phyloP scores from a whole-genome alignment of 2,888 invertebrate genomes.

The Mamestra brassicae region DNA sequence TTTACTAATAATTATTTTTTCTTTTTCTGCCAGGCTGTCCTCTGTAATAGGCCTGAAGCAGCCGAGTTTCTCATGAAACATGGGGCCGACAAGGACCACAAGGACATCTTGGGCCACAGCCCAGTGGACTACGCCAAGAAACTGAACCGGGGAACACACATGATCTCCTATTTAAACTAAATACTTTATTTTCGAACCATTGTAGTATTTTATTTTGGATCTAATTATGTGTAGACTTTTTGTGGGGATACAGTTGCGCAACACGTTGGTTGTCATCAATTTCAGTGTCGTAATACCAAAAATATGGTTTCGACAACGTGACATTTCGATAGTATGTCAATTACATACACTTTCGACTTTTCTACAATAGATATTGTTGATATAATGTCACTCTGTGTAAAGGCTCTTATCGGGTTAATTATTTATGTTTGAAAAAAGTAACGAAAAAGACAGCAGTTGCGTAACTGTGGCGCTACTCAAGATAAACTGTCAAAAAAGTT shows the following conservation, averaged over 20 bases:
- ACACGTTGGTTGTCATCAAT: neutral
- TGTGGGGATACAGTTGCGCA: conserved; percentile 24
- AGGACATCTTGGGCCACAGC: conserved; percentile 90
- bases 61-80: conserved; percentile 89
- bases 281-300: neutral
- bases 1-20: no score
- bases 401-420: neutral
- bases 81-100: conserved; percentile 78
- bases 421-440: neutral
- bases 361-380: no score
- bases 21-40: conserved; percentile 86
- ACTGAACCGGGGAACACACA: conserved; percentile 60
- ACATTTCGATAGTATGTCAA: neutral
- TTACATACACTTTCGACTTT: neutral
- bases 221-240: conserved; percentile 2
- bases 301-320: neutral
- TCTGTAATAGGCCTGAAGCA: conserved; percentile 89
- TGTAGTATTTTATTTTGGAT: conserved; percentile 42
- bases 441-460: neutral
- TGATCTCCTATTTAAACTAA: conserved; percentile 47
- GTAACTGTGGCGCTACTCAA: conserved; percentile 23
- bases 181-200: conserved; percentile 6
- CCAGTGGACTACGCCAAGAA: conserved; percentile 86
- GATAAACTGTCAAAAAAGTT: conserved; percentile 20
- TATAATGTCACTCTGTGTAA: neutral